Conservation (phyloP, 2,797 vertebrate genomes). For the Crax fasciolata region DNA sequence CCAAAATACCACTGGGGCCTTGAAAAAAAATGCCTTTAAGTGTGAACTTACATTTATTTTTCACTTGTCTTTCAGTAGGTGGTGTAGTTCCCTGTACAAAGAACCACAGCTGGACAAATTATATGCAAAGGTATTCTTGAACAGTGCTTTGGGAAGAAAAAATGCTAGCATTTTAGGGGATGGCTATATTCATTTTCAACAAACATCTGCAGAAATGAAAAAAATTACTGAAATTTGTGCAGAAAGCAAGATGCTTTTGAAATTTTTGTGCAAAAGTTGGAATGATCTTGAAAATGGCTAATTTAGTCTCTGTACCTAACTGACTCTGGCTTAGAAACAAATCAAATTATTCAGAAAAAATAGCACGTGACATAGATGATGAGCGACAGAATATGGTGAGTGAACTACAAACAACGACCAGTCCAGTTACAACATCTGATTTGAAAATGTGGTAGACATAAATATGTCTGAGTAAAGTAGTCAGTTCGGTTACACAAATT, state of each 20-base stretch:
- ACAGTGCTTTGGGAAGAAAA: neutral
- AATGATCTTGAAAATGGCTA: neutral
- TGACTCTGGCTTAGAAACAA: neutral
- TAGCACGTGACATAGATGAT: neutral
- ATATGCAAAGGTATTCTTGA: neutral
- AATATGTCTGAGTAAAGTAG: neutral
- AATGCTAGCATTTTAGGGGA: neutral
- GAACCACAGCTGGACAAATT: neutral
- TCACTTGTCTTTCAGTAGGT: neutral
- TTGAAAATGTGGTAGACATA: neutral
- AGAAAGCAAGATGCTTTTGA: neutral
- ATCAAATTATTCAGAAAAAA: constrained; percentile 12
- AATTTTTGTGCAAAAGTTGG: neutral
- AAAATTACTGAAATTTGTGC: neutral
- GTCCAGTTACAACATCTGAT: neutral
- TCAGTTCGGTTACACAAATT: neutral
- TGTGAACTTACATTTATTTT: neutral
- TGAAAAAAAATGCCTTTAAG: neutral
- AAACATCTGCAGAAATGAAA: neutral
- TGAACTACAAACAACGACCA: neutral
- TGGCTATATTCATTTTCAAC: neutral
- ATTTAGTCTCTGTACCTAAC: neutral
- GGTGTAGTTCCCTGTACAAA: neutral
- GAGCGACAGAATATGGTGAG: neutral
- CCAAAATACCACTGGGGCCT: neutral